Evolutionary conservation across 1,140 invertebrate genomes (phyloP), one percentile per base, ranked within the genome.

Genomic region (Trissolcus basalis): DNA sequence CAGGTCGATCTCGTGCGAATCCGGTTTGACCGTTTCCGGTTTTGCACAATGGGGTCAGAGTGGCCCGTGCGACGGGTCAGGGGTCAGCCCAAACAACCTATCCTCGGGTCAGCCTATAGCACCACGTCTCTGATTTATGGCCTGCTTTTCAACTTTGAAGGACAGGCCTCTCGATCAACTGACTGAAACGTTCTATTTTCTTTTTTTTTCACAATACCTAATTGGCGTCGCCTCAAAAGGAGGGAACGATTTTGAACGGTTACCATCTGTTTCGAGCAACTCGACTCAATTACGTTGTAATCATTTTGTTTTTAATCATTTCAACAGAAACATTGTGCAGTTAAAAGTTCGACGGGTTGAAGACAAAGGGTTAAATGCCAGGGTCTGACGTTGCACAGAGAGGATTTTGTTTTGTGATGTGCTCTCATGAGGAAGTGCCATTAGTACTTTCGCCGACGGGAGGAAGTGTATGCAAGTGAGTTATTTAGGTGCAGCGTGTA

Each of bases 71-170:
- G 80, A 80, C 58, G 72, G 86, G 86, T 86, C 86, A 82, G 79
- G 81, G 86, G 85, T 87, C 85, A 87, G 85, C 81, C 87, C 85
- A 88, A 88, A 88, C 84, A 87, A 87, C 80, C 84, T 83, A 79
- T 85, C 81, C 78, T 82, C 81, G 77, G 85, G 86, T 87, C 86
- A 86, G 80, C 80, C 80, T 77, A 85, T 82, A 77, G 76, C 77
- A 81, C 79, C 80, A 80, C 77, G 58, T 64, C 61, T 77, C 79
- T 88, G 86, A 88, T 88, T 88, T 88, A 88, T 86, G 83, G 82
- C 82, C 77, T 69, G 74, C 75, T 74, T 78, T 79, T 77, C 50
- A 60, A 44, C 58, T 61, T 53, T 76, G 76, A 76, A 75, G 48
- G 55, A 77, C 72, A 79, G 19, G 61, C 67, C 64, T 58, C 58